Evolutionary conservation across 2,888 invertebrate species (phyloP).

Genomic region (Patella ulyssiponensis): DNA sequence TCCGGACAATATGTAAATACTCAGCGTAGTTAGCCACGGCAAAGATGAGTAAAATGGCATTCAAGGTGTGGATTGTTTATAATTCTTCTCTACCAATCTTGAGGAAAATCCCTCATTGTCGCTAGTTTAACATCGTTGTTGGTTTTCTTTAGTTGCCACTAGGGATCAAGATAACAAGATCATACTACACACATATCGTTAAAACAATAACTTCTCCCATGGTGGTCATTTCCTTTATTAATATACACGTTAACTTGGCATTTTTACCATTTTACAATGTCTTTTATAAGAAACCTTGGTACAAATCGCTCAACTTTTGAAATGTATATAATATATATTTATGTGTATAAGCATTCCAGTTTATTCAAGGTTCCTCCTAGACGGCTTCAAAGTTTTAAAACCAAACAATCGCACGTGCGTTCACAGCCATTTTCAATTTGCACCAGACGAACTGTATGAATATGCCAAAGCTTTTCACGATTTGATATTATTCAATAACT

Average conservation of each 20-base stretch:
- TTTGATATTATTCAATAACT: conserved; percentile 7
- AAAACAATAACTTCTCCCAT: too few relatives aligned
- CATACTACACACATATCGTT: too few relatives aligned
- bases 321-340: too few relatives aligned
- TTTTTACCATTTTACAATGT: too few relatives aligned
- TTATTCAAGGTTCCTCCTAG: too few relatives aligned
- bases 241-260: too few relatives aligned
- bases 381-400: not conserved
- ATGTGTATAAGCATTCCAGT: too few relatives aligned
- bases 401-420: not conserved
- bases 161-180: too few relatives aligned
- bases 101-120: not conserved
- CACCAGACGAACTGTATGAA: not conserved
- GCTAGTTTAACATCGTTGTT: not conserved
- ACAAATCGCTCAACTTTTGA: too few relatives aligned
- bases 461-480: not conserved
- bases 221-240: too few relatives aligned
- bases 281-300: too few relatives aligned
- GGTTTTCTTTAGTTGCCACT: not conserved
- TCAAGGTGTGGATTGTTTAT: not conserved
- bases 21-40: not conserved
- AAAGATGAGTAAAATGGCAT: not conserved
- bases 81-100: not conserved
- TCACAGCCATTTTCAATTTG: not conserved
- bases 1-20: not conserved